Percentiles rank a stretch among this genome's conserved stretches.
Evolutionary conservation across 2,797 vertebrate genomes (phyloP).

Genomic region (Hemitrygon akajei): DNA sequence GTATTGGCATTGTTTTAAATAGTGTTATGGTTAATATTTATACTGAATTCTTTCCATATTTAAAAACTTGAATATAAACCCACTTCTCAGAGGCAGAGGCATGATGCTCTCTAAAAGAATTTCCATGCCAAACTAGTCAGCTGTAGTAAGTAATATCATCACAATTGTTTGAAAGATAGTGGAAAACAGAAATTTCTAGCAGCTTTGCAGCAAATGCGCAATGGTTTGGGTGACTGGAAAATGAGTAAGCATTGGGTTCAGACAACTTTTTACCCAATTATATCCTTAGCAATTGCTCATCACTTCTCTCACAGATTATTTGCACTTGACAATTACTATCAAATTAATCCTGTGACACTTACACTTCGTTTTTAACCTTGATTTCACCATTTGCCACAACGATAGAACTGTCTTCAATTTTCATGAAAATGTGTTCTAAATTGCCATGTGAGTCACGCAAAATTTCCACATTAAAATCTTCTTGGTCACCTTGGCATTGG

Average conservation of each 20-base stretch:
- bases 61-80: background rate
- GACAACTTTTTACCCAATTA: background rate
- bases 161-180: background rate
- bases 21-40: background rate
- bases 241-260: background rate
- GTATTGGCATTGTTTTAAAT: background rate
- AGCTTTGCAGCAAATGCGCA: too few species aligned
- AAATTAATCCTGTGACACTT: constrained; percentile 34
- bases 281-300: background rate
- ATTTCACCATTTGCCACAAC: constrained; percentile 51
- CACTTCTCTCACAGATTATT: background rate
- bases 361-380: constrained; percentile 59
- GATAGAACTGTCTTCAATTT: constrained; percentile 58
- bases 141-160: background rate
- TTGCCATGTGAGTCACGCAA: constrained; percentile 47
- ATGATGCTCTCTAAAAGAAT: background rate
- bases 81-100: background rate
- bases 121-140: too few species aligned
- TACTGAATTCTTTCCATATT: background rate
- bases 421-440: constrained; percentile 54
- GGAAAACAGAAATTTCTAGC: background rate
- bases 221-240: background rate
- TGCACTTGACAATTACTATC: background rate
- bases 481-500: constrained; percentile 56
- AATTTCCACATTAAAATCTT: constrained; percentile 58